Base-by-base conservation (phyloP, 1,140 invertebrate genomes). In the Chlorops oryzae region DNA sequence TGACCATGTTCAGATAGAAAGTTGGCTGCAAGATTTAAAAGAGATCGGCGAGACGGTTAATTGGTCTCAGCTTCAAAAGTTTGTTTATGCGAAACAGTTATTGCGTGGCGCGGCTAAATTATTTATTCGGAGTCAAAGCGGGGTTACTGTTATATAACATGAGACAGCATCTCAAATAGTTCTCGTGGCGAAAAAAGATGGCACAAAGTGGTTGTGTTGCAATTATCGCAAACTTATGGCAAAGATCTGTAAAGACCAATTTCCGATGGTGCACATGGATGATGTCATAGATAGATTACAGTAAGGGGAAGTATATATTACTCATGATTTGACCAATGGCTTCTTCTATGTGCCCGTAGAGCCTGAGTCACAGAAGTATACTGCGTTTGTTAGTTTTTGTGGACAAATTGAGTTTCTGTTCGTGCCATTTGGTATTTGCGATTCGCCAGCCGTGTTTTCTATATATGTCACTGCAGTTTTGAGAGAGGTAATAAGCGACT, bases 311-410 rank as follows among this genome's bases (percentile, higher is more conserved):
- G 25, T 55, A 32, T 79, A 78, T 45, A 58, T 61, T 1, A 59
- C 63, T 0, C 54, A 80, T 1, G 77, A 79, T 62, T 55, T 78
- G 32, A 78, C 58, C 32, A 76, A 47, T 24, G 65, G 63, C 0
- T 72, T 63, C 46, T 57, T 65, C 23, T 70, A 73, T 43, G 56
- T 74, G 0, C 50, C 43, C 1, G 22, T 73, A 4, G 44, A 74
- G 2, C 54, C 69, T 23, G 42, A 59, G 10, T 58, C 61, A 1
- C 62, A 65, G 47, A 62, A 56, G 20, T 54, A 68, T 15, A 73
- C 72, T 2, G 72, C 60, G 0, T 73, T 73, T 40, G 63, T 73
- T 4, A 74, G 69, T 1, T 63, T 61, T 0, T 70, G 72, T 48
- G 58, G 41, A 3, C 66, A 66, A 34, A 78, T 75, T 48, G 74